Percentiles rank a stretch among this genome's conserved stretches.
Evolutionary conservation across 2,797 vertebrate genomes (phyloP).

Genomic region (Macropus fuliginosus): DNA sequence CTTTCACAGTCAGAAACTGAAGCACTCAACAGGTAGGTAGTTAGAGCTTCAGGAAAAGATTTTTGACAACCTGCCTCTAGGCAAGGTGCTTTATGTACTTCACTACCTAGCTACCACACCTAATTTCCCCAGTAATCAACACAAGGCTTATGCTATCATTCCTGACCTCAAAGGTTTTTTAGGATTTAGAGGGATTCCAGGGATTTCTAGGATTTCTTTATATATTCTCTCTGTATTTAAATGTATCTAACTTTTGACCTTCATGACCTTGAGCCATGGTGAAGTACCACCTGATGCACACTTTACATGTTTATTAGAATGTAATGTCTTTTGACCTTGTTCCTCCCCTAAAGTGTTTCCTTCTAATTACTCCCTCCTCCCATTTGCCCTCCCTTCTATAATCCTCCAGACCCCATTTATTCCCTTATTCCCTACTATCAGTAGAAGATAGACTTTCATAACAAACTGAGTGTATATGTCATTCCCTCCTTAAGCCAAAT

Average conservation of each 20-base stretch:
- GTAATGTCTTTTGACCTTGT: neutral
- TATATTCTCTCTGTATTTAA: neutral
- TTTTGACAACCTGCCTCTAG: neutral
- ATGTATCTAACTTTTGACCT: neutral
- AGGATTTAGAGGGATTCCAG: neutral
- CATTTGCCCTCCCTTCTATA: no score
- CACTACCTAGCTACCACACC: neutral
- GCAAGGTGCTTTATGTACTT: neutral
- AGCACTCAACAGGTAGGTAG: no score
- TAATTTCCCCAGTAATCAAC: neutral
- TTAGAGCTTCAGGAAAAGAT: neutral
- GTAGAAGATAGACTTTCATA: no score
- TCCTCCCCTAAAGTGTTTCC: no score
- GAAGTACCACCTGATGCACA: neutral
- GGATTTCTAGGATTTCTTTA: neutral
- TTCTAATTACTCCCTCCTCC: no score
- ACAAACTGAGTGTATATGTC: no score
- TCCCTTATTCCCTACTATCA: no score
- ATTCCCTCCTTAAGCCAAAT: no score
- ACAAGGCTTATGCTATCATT: neutral
- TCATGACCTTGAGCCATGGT: no score
- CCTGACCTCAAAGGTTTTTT: neutral
- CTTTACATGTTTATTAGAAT: neutral
- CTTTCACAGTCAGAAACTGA: neutral
- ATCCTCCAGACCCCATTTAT: no score